Base-by-base conservation (phyloP, 2,113 vertebrate genomes). In the Protobothrops flavoviridis region DNA sequence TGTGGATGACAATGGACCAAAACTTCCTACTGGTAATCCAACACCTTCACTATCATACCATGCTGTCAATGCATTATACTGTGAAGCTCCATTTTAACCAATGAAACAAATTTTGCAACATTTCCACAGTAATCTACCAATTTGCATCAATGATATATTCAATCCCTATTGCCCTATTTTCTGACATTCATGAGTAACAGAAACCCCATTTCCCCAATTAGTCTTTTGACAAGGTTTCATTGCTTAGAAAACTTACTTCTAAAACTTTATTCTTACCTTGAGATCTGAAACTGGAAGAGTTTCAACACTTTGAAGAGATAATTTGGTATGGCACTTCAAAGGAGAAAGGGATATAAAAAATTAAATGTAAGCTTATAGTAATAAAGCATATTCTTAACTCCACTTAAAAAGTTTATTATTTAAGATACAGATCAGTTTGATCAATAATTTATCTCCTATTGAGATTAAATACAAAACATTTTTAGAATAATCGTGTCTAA, bases 251-350 rank as follows among this genome's bases (percentile, higher is more conserved):
- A 81, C 17, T 56, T 23, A 39, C 48, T 86, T 91, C 21, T 57
- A 85, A 81, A 93, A 95, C 91, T 92, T 61, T 21, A 91, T 57
- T 26, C 96, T 96, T 98, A 98, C 98, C 98, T 96, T 92, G 61
- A 87, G 23, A 96, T 97, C 92, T 9, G 96, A 91, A 26, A 88
- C 59, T 33, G 53, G 91, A 85, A 93, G 6, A 12, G 88, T 88
- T 91, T 97, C 95, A 0, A 20, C 12, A 96, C 50, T 92, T 90
- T 39, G 64, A 92, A 96, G 61, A 1, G 11, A 94, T 90, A 98
- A 43, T 90, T 96, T 96, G 61, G 24, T 97, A 89, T 97, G 97
- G 96, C 13, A 95, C 98, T 98, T 95, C 96, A 81, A 96, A 97
- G 91, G 3, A 92, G 87, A 0, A 96, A 94, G 96, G 20, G 86